Percentiles rank a stretch among this genome's conserved stretches.
Evolutionary conservation across 2,797 vertebrate species (phyloP).

Genomic region (Phataginus tricuspis): DNA sequence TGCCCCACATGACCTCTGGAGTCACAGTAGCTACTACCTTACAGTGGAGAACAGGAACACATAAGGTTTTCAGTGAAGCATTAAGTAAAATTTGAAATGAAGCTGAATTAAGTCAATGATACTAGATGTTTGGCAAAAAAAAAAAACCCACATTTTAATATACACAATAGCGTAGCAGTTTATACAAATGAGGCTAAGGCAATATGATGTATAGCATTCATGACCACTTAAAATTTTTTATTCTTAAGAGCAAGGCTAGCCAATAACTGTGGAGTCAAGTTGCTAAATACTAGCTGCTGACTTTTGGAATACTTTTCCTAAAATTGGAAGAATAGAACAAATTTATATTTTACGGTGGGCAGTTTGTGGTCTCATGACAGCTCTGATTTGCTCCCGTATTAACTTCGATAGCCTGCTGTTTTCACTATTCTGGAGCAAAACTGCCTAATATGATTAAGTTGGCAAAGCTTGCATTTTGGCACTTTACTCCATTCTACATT

Average conservation of each 20-base stretch:
- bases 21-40: constrained; percentile 16
- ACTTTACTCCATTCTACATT: neutral
- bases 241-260: neutral
- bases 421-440: constrained; percentile 31
- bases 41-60: neutral
- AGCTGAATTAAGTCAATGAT: constrained; percentile 11
- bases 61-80: neutral
- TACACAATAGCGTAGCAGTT: neutral
- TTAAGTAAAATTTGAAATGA: constrained; percentile 39
- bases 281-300: neutral
- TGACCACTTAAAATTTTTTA: neutral
- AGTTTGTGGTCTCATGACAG: neutral
- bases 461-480: neutral
- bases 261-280: neutral
- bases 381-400: constrained; percentile 37
- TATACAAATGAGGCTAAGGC: neutral
- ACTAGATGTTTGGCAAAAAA: neutral
- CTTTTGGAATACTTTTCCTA: neutral
- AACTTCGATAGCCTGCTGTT: constrained; percentile 7
- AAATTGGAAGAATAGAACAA: constrained; percentile 11
- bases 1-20: constrained; percentile 68
- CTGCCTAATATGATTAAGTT: constrained; percentile 39
- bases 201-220: neutral
- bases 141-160: neutral
- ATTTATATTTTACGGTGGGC: neutral